phyloP scores from a whole-genome alignment of 2,797 vertebrate species.

The Enoplosus armatus region DNA sequence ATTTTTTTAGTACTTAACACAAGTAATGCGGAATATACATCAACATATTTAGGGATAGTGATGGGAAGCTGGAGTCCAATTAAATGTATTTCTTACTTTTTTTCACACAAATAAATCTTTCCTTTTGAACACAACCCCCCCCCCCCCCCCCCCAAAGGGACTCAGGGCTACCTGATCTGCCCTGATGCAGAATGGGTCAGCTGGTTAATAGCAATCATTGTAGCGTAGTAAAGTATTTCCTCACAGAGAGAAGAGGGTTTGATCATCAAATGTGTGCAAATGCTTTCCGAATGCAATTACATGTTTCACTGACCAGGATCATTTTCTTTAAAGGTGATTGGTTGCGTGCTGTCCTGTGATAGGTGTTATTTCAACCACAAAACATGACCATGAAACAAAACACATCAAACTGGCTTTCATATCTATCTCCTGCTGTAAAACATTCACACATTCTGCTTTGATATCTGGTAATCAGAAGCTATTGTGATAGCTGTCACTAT shows the following conservation, averaged over 20 bases:
- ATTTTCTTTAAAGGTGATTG: slow-evolving; percentile 25
- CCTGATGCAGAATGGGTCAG: slow-evolving; percentile 6
- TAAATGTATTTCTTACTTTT: not conserved
- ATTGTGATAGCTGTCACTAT: slow-evolving; percentile 17
- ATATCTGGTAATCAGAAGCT: slow-evolving; percentile 28
- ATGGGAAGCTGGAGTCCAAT: not conserved
- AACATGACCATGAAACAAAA: not conserved
- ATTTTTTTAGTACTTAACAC: too few species aligned
- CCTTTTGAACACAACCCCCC: not conserved
- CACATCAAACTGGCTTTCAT: slow-evolving; percentile 2
- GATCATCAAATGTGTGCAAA: slow-evolving; percentile 20
- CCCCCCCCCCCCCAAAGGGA: too few species aligned
- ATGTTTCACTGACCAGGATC: slow-evolving; percentile 42
- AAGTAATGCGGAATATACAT: not conserved
- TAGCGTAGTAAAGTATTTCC: slow-evolving; percentile 16
- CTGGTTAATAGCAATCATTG: not conserved
- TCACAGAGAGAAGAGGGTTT: slow-evolving; percentile 17
- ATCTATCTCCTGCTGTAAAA: slow-evolving; percentile 20
- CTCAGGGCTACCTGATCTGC: not conserved
- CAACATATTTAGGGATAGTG: not conserved
- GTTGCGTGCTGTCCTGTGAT: not conserved
- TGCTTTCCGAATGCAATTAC: slow-evolving; percentile 34
- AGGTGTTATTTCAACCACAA: slow-evolving; percentile 15
- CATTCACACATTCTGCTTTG: slow-evolving; percentile 25
- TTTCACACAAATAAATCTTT: not conserved